Conservation (phyloP, 37 sponge, comb jelly and placozoan species). For the Oscarella lobularis region DNA sequence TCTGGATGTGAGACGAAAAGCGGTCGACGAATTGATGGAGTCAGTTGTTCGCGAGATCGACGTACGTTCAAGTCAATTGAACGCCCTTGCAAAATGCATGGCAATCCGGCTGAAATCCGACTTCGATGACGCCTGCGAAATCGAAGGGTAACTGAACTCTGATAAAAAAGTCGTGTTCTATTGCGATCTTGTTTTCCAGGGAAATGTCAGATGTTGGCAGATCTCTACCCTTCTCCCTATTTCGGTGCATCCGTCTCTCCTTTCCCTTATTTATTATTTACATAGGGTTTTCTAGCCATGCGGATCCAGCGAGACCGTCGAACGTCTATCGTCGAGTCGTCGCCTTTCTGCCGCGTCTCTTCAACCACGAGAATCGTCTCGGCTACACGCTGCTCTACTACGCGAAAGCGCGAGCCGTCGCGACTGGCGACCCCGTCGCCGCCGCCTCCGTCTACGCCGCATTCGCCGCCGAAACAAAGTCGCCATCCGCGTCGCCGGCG, state of each 20-base stretch:
- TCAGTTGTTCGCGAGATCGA: too few relatives aligned
- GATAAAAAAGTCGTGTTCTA: too few relatives aligned
- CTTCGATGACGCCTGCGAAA: background rate
- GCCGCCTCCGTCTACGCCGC: too few relatives aligned
- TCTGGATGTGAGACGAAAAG: too few relatives aligned
- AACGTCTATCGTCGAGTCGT: background rate
- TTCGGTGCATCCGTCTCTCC: background rate
- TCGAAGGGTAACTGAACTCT: background rate
- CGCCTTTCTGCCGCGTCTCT: background rate
- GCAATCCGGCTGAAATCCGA: background rate
- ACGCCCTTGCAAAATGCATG: background rate
- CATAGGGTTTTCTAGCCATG: too few relatives aligned
- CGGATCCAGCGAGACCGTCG: background rate
- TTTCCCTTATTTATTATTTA: background rate
- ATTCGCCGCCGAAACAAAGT: too few relatives aligned
- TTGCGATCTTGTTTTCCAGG: too few relatives aligned
- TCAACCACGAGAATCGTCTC: background rate
- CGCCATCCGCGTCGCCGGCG: too few relatives aligned
- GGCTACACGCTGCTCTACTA: background rate
- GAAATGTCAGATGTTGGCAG: background rate
- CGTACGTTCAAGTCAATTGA: background rate
- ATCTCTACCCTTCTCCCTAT: background rate
- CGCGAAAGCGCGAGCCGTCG: background rate
- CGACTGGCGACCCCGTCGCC: too few relatives aligned
- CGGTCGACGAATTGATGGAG: too few relatives aligned